A percentile compares a stretch with the other conserved stretches of the same genome.
These are phyloP conservation scores for Mustela nigripes DNA, from an alignment of 2,113 vertebrate species.

Conservation along the genomic window DNA sequence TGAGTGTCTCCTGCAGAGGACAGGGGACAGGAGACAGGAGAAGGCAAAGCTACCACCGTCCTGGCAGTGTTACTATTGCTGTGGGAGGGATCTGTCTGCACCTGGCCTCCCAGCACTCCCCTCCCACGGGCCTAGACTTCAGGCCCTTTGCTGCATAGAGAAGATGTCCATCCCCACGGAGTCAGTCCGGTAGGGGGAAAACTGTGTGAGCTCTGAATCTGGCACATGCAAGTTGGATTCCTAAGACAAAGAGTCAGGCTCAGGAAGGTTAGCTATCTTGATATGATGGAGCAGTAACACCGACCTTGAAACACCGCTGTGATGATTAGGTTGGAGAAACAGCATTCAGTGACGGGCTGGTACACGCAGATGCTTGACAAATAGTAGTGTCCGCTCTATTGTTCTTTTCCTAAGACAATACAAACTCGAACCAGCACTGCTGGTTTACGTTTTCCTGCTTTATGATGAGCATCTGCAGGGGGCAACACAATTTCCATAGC, in stretches of 20 bases:
- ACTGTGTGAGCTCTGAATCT: background rate
- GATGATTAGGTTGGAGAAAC: background rate
- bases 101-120: background rate
- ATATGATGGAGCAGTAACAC: accelerated
- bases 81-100: accelerated
- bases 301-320: background rate
- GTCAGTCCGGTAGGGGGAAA: no score
- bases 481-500: accelerated
- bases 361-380: no score
- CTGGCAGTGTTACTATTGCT: accelerated
- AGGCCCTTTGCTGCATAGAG: background rate
- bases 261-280: background rate
- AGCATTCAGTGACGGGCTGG: background rate
- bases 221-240: background rate
- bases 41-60: background rate
- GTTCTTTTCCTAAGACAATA: background rate
- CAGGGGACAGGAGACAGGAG: background rate
- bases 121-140: background rate
- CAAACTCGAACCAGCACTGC: background rate
- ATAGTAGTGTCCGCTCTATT: accelerated
- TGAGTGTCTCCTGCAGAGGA: no score
- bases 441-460: background rate
- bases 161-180: accelerated
- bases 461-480: background rate
- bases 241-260: background rate